Evolutionary conservation across 2,888 invertebrate species (phyloP), one percentile per base, ranked within the genome.

Genomic region (Drosophila pegasa): DNA sequence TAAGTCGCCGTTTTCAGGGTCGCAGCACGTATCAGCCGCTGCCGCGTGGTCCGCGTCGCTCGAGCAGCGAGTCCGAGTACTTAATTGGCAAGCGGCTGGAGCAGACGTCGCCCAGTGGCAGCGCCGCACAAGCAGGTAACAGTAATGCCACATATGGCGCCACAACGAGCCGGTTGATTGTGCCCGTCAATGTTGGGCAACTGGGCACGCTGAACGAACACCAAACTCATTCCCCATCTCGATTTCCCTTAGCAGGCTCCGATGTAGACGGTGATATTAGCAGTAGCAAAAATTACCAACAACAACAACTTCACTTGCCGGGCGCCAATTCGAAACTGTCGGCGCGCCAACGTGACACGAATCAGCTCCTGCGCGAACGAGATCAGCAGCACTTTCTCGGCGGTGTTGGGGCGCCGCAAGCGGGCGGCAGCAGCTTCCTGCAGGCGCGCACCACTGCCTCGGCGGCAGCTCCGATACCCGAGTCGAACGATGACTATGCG

Each of bases 1-100:
- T 97, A 75, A 96, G 96, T 89, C 94, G 96, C 43, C 93, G 96
- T 71, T 94, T 97, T 74, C 94, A 96, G 47, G 96, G 96, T n/a
- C 94, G 96, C 75, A 94, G 94, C 51, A 95, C 94, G 92, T 96
- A 96, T 91, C 95, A 95, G 76, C 92, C 91, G 6, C 94, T 96
- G 91, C 93, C 96, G 1, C 94, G 95, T 77, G 95, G 96, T 0
- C 89, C 89, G 7, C 94, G 93, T 45, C 94, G 93, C 50, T 94
- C 95, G 63, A 95, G 95, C 80, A 94, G 93, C 78, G 92, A 92
- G 66, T 90, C 91, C 1, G 92, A 92, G 74, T 91, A 92, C 79
- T 86, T 92, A 78, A 92, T 92, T 4, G 84, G 77, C 62, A 90
- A 89, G 56, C 75, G 87, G 14, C 79, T 81, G 65, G 88, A 84